A percentile compares a stretch with the other conserved stretches of the same genome.
Conservation (phyloP, 2,888 invertebrate species). For the Drosophila pegasa region DNA sequence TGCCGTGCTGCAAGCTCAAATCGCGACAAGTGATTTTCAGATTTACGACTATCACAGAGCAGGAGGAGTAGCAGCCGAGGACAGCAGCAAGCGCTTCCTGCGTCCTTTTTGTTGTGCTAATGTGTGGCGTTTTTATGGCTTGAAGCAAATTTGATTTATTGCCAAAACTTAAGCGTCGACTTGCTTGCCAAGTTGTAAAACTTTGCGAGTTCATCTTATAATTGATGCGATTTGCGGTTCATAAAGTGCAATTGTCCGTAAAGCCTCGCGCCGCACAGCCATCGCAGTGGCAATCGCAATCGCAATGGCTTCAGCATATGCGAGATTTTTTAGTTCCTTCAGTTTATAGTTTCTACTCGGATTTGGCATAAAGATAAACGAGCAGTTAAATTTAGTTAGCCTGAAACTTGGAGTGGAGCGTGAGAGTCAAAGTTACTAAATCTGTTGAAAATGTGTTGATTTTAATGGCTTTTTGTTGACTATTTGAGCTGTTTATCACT, state of each 20-base stretch:
- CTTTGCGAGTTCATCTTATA: slow-evolving; percentile 72
- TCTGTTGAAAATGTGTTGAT: no score
- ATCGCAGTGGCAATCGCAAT: not conserved
- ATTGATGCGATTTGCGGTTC: slow-evolving; percentile 77
- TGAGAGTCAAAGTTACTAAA: not conserved
- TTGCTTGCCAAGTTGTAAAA: slow-evolving; percentile 62
- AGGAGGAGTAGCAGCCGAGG: not conserved
- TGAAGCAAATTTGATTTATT: slow-evolving; percentile 77
- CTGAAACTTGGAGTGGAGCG: not conserved
- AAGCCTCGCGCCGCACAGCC: slow-evolving; percentile 27
- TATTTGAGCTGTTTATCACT: no score
- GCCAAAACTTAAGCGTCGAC: slow-evolving; percentile 66
- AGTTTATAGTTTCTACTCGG: not conserved
- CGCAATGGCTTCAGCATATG: slow-evolving; percentile 57
- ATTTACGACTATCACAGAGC: slow-evolving; percentile 71
- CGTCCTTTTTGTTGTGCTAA: slow-evolving; percentile 75
- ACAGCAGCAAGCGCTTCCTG: not conserved
- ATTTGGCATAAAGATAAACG: slow-evolving; percentile 1
- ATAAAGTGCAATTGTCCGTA: slow-evolving; percentile 76
- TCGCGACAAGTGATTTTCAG: slow-evolving; percentile 83
- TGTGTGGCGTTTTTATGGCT: slow-evolving; percentile 73
- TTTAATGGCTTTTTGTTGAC: no score
- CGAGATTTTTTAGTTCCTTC: slow-evolving; percentile 46
- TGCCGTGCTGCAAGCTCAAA: slow-evolving; percentile 27
- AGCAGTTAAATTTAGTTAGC: slow-evolving; percentile 1